Conservation (phyloP, 2,113 vertebrate species). For the Megaleporinus macrocephalus region DNA sequence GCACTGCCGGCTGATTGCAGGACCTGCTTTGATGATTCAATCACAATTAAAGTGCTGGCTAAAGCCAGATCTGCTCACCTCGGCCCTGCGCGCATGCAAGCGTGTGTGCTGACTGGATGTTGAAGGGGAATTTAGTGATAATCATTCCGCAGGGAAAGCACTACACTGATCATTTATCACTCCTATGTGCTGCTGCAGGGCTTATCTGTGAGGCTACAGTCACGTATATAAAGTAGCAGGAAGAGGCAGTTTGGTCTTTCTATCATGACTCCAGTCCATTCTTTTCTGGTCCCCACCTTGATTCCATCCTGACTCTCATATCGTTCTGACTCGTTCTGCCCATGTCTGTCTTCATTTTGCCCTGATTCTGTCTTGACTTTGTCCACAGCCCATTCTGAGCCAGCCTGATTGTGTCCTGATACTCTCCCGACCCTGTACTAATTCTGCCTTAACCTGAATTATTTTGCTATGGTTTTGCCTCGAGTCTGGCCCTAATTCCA, state of each 20-base stretch:
- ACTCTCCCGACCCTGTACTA: too few species aligned
- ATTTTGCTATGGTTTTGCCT: too few species aligned
- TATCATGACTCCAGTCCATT: neutral
- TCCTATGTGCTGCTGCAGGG: neutral
- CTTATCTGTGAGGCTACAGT: neutral
- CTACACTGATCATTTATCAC: neutral
- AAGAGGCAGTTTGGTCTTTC: neutral
- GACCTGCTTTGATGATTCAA: slow-evolving; percentile 48
- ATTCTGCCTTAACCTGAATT: too few species aligned
- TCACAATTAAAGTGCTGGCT: slow-evolving; percentile 52
- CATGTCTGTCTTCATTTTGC: neutral
- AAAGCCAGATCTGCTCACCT: neutral
- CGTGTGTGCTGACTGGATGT: neutral
- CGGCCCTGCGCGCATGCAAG: neutral
- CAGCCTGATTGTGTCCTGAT: neutral
- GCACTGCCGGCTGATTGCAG: neutral
- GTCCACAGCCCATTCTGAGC: too few species aligned
- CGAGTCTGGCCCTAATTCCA: too few species aligned
- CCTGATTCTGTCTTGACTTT: neutral
- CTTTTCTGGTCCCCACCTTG: too few species aligned
- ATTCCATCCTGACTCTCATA: too few species aligned
- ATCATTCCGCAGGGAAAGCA: slow-evolving; percentile 10
- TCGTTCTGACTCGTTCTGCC: too few species aligned
- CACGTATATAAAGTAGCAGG: neutral
- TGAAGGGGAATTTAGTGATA: slow-evolving; percentile 11